Evolutionary conservation across 2,113 vertebrate species (phyloP), one percentile per base, ranked within the genome.

Genomic region (Tauraco erythrolophus): DNA sequence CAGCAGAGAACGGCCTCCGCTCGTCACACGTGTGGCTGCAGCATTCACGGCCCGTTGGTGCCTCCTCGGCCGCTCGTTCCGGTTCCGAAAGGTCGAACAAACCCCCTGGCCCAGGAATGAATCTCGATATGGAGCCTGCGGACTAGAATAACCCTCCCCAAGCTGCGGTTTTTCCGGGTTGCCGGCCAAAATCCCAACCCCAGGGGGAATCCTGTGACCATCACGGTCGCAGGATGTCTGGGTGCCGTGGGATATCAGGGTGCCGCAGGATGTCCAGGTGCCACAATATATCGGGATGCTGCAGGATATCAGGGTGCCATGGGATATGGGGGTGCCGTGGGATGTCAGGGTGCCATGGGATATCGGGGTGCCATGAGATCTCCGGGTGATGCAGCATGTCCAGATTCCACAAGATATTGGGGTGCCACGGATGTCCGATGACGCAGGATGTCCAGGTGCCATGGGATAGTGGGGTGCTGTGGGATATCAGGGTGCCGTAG

Each of bases 241-340:
- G 81, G 35, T 45, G 46, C 3, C 6, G 2, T 10, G 31, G 64
- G 46, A 11, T 57, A 21, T 6, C 4, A 17, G 31, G 53, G 7
- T 68, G n/a, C 4, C 5, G 0, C 1, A 0, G 24, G 31, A 3
- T 2, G 0, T 6, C 2, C 1, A 22, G 9, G 64, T 70, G 56
- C 48, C 6, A 4, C 0, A 28, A 30, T 51, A 41, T 33, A 2
- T 18, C 1, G 1, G 30, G 60, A n/a, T 35, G 46, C 7, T 21
- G 19, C 46, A 22, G 46, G 46, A 48, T 23, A 10, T 14, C 9
- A 4, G 24, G 46, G 21, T 21, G 46, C 30, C 2, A 1, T 2
- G 30, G 60, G 19, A n/a, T 31, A 5, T 35, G 1, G 2, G 24
- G n/a, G 14, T 66, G 33, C 14, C 5, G 1, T 0, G 41, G 64